These are phyloP conservation scores for Micrasema minimum DNA, from an alignment of 1,140 invertebrate species.

Conservation along the genomic window DNA sequence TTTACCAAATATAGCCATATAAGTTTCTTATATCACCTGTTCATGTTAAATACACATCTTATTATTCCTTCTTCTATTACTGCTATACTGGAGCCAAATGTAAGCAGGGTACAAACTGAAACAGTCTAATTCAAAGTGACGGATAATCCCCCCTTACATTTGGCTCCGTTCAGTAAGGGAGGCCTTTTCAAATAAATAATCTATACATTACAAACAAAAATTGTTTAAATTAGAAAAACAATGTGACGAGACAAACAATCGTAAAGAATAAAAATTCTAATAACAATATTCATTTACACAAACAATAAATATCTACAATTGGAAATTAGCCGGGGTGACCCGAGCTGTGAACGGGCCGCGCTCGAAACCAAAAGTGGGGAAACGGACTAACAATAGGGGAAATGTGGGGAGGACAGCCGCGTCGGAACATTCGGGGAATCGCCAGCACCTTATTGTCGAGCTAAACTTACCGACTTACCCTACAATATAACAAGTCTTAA, in stretches of 20 bases:
- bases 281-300: constrained; percentile 16
- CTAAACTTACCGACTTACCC: too few species aligned
- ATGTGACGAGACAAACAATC: constrained; percentile 23
- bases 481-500: too few species aligned
- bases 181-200: constrained; percentile 32
- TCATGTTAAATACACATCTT: not conserved
- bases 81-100: not conserved
- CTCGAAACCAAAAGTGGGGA: constrained; percentile 17
- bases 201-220: constrained; percentile 36
- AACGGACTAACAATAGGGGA: too few species aligned
- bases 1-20: too few species aligned
- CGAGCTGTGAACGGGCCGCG: not conserved
- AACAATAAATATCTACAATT: constrained; percentile 34
- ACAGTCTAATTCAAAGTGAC: too few species aligned
- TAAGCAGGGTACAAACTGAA: too few species aligned
- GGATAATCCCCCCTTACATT: not conserved
- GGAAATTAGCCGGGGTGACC: not conserved
- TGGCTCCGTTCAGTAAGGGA: not conserved
- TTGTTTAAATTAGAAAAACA: constrained; percentile 22
- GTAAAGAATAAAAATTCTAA: constrained; percentile 31
- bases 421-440: too few species aligned
- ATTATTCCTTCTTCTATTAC: not conserved
- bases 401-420: too few species aligned
- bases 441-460: too few species aligned
- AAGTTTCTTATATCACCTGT: too few species aligned